Conservation (phyloP, 2,797 vertebrate species). For the Triplophysa bombifrons region DNA sequence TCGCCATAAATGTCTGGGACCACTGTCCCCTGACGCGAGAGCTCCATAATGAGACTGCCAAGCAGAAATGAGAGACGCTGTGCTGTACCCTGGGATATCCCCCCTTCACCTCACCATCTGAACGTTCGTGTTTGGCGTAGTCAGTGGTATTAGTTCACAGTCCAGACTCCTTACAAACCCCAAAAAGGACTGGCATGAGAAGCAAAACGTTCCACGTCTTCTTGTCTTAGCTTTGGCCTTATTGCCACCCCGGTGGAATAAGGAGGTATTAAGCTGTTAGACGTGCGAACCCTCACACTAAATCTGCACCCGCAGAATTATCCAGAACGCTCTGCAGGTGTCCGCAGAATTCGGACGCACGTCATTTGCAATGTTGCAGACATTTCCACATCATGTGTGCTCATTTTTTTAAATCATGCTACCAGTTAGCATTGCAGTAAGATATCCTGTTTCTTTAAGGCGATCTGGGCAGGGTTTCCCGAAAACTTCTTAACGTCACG, state of each 20-base stretch:
- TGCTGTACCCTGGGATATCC: slow-evolving; percentile 57
- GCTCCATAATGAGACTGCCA: slow-evolving; percentile 62
- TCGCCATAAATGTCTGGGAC: slow-evolving; percentile 65
- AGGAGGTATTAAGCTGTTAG: slow-evolving; percentile 62
- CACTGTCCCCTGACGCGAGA: slow-evolving; percentile 55
- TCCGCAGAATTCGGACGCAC: not conserved
- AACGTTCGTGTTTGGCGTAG: slow-evolving; percentile 62
- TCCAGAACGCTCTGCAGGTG: not conserved
- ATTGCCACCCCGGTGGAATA: slow-evolving; percentile 31
- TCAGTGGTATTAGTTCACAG: slow-evolving; percentile 63
- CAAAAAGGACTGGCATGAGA: slow-evolving; percentile 67
- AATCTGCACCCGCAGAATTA: not conserved
- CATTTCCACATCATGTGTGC: not conserved
- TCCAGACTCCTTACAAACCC: slow-evolving; percentile 62
- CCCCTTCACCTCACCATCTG: slow-evolving; percentile 55
- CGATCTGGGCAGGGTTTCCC: too few species aligned
- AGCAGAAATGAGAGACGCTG: slow-evolving; percentile 60
- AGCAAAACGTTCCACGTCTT: slow-evolving; percentile 35
- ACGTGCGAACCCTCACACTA: slow-evolving; percentile 48
- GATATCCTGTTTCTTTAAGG: too few species aligned
- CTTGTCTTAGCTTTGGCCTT: slow-evolving; percentile 34
- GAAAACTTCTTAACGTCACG: too few species aligned
- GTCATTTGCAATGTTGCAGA: not conserved
- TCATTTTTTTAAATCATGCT: not conserved
- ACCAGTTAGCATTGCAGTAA: too few species aligned